These are phyloP conservation scores for Tetrapedia diversipes DNA, from an alignment of 2,888 invertebrate species.

Conservation along the genomic window DNA sequence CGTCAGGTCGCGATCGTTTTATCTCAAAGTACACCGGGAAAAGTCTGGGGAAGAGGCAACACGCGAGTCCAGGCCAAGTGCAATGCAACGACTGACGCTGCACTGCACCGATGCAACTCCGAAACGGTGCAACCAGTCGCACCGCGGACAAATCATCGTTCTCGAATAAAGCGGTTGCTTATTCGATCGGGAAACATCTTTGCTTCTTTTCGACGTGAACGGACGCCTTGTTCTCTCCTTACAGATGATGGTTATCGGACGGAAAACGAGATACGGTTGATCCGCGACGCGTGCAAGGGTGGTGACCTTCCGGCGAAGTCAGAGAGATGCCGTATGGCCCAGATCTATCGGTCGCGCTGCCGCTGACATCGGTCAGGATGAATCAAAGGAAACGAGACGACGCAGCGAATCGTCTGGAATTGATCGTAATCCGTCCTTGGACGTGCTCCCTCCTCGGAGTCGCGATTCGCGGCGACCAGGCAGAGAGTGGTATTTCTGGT, in stretches of 20 bases:
- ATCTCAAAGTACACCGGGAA: not conserved
- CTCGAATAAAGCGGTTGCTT: not conserved
- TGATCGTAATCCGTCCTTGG: not conserved
- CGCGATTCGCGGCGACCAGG: not conserved
- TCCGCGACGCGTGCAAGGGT: conserved; percentile 41
- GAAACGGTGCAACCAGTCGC: conserved; percentile 20
- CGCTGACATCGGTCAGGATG: conserved; percentile 7
- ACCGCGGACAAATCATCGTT: not conserved
- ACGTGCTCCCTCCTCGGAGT: not conserved
- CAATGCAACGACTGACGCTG: no score
- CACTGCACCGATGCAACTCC: not conserved
- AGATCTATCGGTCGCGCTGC: conserved; percentile 25
- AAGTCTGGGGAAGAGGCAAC: not conserved
- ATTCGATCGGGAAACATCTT: not conserved
- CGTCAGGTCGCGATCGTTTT: not conserved
- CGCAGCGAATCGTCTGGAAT: not conserved
- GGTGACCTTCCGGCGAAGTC: conserved; percentile 47
- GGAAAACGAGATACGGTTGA: conserved; percentile 1
- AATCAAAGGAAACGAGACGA: conserved; percentile 35
- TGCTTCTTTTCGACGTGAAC: not conserved
- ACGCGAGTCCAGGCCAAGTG: not conserved
- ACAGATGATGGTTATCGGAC: not conserved
- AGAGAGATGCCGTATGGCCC: conserved; percentile 10
- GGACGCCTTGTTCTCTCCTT: not conserved
- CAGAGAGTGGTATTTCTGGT: conserved; percentile 41